These are phyloP conservation scores for Puma concolor DNA, from an alignment of 2,113 vertebrate genomes.

Conservation along the genomic window DNA sequence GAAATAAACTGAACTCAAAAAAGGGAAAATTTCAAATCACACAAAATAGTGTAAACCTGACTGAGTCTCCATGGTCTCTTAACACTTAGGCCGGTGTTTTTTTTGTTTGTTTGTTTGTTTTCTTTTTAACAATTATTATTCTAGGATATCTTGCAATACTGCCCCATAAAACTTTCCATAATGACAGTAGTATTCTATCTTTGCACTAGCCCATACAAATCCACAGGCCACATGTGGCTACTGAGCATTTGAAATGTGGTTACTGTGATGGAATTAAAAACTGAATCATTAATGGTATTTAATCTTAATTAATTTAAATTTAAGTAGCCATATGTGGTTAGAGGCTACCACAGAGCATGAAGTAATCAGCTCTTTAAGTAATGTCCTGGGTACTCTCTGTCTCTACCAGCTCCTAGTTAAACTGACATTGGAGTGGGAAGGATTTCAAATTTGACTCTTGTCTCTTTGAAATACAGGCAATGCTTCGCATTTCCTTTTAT, in stretches of 20 bases:
- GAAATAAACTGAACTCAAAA: background rate
- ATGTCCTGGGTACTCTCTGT: background rate
- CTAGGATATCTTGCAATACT: background rate
- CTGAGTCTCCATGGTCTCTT: background rate
- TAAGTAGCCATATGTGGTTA: background rate
- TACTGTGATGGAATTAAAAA: slow-evolving; percentile 45
- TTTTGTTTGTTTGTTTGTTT: too few relatives aligned
- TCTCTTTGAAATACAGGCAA: background rate
- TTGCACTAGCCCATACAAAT: background rate
- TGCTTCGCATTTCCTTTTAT: background rate
- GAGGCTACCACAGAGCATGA: background rate
- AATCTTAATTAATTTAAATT: slow-evolving; percentile 17
- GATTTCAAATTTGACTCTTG: background rate
- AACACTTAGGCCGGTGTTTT: background rate
- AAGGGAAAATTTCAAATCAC: background rate
- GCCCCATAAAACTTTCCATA: background rate
- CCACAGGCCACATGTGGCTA: background rate
- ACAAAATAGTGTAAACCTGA: background rate
- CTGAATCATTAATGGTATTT: background rate
- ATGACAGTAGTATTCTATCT: background rate
- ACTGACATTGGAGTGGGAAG: background rate
- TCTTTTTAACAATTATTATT: background rate
- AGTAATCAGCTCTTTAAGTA: too few relatives aligned
- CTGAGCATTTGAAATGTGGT: background rate
- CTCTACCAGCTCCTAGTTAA: background rate